Evolutionary conservation across 2,113 vertebrate genomes (phyloP).

Genomic region (Alethe diademata): DNA sequence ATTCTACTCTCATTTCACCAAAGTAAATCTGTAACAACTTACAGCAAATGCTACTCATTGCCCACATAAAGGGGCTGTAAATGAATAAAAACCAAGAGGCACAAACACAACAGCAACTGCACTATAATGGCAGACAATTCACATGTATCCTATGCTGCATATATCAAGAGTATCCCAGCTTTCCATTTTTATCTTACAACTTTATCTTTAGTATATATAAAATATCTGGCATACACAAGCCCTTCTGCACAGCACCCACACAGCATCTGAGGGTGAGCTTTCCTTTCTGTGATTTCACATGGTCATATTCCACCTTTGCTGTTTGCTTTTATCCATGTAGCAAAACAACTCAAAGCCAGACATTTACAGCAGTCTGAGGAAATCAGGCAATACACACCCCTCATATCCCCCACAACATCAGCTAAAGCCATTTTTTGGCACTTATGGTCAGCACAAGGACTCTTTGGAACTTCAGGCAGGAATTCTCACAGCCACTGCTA

Average conservation of each 20-base stretch:
- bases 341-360: not conserved
- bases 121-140: not conserved
- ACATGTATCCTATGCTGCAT: not conserved
- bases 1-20: not conserved
- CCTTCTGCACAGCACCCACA: not conserved
- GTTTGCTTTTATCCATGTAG: not conserved
- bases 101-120: not conserved
- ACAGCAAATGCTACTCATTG: not conserved
- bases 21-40: not conserved
- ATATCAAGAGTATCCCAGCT: not conserved
- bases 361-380: not conserved
- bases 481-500: not conserved
- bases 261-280: not conserved
- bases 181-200: not conserved
- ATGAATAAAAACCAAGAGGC: not conserved
- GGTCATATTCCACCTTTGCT: not conserved
- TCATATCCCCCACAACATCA: not conserved
- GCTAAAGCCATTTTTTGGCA: not conserved
- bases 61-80: not conserved
- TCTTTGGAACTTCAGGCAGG: not conserved
- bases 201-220: not conserved
- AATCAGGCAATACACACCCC: not conserved
- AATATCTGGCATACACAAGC: not conserved
- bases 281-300: not conserved
- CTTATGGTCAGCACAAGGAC: rapidly evolving